phyloP scores from a whole-genome alignment of 2,113 vertebrate species.

The Vombatus ursinus region DNA sequence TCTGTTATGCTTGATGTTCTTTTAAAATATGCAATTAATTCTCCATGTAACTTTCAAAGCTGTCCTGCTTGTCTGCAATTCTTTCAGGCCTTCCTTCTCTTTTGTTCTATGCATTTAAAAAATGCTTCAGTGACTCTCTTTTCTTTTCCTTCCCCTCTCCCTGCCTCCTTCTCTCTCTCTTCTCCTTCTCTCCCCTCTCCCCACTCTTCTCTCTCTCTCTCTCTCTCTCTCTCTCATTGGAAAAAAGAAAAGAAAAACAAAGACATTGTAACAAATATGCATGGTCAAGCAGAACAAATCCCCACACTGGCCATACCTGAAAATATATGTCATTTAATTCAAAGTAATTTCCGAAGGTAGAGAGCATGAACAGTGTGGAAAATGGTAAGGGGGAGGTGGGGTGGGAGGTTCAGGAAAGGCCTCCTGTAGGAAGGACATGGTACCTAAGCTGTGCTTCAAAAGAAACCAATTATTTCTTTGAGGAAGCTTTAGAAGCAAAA shows the following conservation, averaged over 20 bases:
- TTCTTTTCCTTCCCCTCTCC: neutral
- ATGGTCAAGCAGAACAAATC: neutral
- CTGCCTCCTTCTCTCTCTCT: neutral
- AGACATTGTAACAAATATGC: neutral
- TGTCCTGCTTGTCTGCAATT: neutral
- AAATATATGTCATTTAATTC: neutral
- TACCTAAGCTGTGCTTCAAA: neutral
- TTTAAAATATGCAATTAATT: neutral
- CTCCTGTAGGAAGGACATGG: neutral
- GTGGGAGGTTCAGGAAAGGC: neutral
- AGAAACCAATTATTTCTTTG: neutral
- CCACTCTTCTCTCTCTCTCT: neutral
- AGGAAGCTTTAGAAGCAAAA: conserved; percentile 20
- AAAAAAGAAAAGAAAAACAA: neutral
- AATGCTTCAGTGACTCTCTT: neutral
- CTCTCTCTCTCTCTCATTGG: neutral
- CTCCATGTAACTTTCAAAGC: neutral
- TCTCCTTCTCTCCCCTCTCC: fast-evolving
- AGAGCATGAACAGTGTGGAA: neutral
- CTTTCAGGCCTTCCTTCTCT: neutral
- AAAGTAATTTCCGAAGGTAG: neutral
- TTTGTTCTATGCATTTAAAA: neutral
- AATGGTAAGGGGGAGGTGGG: neutral
- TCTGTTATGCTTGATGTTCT: neutral
- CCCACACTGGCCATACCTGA: neutral